Base-by-base conservation (phyloP, 2,797 vertebrate species). In the Rhinella marina region DNA sequence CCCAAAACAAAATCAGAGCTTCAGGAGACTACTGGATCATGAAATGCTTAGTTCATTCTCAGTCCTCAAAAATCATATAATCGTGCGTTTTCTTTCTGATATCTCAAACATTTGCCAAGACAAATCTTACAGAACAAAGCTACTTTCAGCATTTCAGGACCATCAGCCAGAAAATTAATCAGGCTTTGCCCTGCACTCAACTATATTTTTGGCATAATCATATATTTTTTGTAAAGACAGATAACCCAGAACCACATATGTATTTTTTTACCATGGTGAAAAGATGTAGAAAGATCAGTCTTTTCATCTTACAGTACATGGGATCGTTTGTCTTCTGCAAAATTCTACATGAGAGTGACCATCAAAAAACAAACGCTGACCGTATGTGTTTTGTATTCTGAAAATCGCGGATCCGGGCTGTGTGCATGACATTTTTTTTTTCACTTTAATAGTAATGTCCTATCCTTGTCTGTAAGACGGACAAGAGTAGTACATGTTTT, bases 111-210 rank as follows among this genome's bases (percentile, higher is more conserved):
- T 85, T 82, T 86, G 88, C 88, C 84, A 89, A 89, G 82, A 86
- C 70, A 88, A 88, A 88, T 86, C 50, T 77, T 50, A 89, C 79
- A 82, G 72, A 86, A 89, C 84, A 86, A 86, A 86, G 84, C 79
- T 89, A 89, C 57, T 85, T 88, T 88, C 78, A 86, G 68, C 50
- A 76, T 85, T 77, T 79, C 61, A 57, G 70, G 52, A 77, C 61
- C 70, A 86, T 86, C 84, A 50, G 84, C 84, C 88, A 86, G 61
- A 54, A 82, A 66, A 89, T 88, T 79, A 80, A 80, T 86, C 84
- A 86, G 80, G 79, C 84, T 86, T 77, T 89, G 80, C 84, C 84
- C 84, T 86, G 62, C 57, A 82, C 29, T 82, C 72, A 82, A 83
- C 80, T 61, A 83, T 68, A 82, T 78, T 86, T 86, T 72, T 89